A percentile compares a stretch with the other conserved stretches of the same genome.
phyloP scores from a whole-genome alignment of 1,140 invertebrate genomes.

The Drosophila serrata region DNA sequence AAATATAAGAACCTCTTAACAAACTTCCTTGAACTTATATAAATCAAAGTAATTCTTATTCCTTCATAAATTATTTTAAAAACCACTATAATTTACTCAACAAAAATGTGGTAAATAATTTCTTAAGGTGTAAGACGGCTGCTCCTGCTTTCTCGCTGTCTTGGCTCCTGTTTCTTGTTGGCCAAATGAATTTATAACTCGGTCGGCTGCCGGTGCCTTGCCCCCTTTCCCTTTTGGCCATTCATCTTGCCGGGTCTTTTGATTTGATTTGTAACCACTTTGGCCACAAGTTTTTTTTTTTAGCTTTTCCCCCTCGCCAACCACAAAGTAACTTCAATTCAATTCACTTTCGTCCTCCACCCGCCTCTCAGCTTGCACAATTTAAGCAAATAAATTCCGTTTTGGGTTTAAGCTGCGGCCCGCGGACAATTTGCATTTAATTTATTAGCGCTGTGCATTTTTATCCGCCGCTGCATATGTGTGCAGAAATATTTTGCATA shows the following conservation, averaged over 20 bases:
- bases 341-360: conserved; percentile 25
- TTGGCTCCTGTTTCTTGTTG: conserved; percentile 37
- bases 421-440: conserved; percentile 42
- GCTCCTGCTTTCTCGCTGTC: conserved; percentile 16
- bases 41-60: neutral
- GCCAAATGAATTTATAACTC: conserved; percentile 70
- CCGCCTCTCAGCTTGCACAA: conserved; percentile 11
- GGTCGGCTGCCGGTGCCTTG: conserved; percentile 3
- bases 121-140: conserved; percentile 14
- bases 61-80: neutral
- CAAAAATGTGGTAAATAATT: neutral
- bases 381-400: conserved; percentile 48
- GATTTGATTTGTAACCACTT: conserved; percentile 62
- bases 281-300: conserved; percentile 55
- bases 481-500: conserved; percentile 51
- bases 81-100: too few species aligned
- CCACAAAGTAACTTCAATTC: conserved; percentile 53
- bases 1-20: neutral
- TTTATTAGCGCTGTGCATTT: conserved; percentile 42
- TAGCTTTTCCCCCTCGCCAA: conserved; percentile 3
- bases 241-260: conserved; percentile 52
- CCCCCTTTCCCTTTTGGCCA: conserved; percentile 9
- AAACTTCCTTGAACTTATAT: too few species aligned
- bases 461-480: conserved; percentile 47
- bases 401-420: conserved; percentile 40